Conservation (phyloP, 1,140 invertebrate genomes). For the Heliothis subflexa region DNA sequence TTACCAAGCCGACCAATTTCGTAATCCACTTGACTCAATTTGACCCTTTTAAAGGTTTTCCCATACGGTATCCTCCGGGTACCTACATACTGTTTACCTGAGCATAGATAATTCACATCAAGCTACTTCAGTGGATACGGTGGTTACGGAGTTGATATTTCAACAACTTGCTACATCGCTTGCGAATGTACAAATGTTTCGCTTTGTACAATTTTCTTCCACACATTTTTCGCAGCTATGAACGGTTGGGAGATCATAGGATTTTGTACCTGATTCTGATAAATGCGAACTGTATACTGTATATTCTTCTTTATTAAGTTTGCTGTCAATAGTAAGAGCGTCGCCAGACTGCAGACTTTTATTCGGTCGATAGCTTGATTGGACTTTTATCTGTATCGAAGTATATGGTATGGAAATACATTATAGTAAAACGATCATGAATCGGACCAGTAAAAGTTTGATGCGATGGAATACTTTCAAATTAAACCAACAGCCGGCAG, state of each 20-base stretch:
- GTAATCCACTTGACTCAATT: neutral
- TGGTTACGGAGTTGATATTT: neutral
- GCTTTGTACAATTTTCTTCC: neutral
- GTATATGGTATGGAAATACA: too few species aligned
- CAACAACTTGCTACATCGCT: slow-evolving; percentile 2
- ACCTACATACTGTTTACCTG: slow-evolving; percentile 33
- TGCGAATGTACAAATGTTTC: slow-evolving; percentile 7
- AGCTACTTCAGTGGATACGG: slow-evolving; percentile 52
- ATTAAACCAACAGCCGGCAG: too few species aligned
- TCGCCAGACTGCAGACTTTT: too few species aligned
- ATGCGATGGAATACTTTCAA: too few species aligned
- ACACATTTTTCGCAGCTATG: neutral
- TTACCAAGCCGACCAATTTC: slow-evolving; percentile 7
- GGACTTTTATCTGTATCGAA: too few species aligned
- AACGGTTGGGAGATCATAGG: slow-evolving; percentile 9
- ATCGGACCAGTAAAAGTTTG: too few species aligned
- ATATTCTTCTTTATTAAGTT: neutral
- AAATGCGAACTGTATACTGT: neutral
- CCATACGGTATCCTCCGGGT: slow-evolving; percentile 16
- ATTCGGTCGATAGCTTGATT: too few species aligned
- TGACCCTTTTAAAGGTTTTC: slow-evolving; percentile 11
- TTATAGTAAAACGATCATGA: too few species aligned
- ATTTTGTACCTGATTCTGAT: neutral
- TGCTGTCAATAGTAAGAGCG: too few species aligned
- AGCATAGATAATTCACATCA: slow-evolving; percentile 62